Conservation (phyloP, 2,888 invertebrate species). For the Micropterix aruncella region DNA sequence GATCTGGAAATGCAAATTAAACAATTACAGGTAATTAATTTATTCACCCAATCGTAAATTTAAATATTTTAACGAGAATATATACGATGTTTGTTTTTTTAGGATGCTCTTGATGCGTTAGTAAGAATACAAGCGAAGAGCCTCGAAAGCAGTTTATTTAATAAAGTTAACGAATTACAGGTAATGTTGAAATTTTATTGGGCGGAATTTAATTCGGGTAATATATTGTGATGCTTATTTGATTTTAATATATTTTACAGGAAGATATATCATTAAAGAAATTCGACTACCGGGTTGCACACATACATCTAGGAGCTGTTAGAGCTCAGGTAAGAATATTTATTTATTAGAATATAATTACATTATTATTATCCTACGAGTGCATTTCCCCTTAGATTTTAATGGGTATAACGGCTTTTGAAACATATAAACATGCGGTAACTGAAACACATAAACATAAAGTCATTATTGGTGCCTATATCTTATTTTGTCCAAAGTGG, state of each 20-base stretch:
- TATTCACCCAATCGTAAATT: not conserved
- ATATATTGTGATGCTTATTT: not conserved
- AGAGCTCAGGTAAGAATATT: slow-evolving; percentile 87
- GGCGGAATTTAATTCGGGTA: too few species aligned
- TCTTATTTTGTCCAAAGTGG: too few species aligned
- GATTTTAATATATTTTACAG: slow-evolving; percentile 26
- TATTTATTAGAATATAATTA: too few species aligned
- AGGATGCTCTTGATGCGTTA: slow-evolving; percentile 75
- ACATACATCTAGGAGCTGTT: slow-evolving; percentile 80
- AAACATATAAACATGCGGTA: too few species aligned
- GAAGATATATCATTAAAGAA: slow-evolving; percentile 91
- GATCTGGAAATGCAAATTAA: slow-evolving; percentile 79
- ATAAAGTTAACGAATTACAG: slow-evolving; percentile 83
- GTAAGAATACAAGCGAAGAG: slow-evolving; percentile 64
- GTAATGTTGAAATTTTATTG: too few species aligned
- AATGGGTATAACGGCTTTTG: too few species aligned
- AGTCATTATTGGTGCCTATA: too few species aligned
- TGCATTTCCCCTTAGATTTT: too few species aligned
- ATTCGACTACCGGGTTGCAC: slow-evolving; percentile 84
- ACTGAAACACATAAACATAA: too few species aligned
- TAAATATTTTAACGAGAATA: not conserved
- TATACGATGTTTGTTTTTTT: slow-evolving; percentile 17
- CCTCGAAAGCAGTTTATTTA: slow-evolving; percentile 71
- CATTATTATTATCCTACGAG: too few species aligned
- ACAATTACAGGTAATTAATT: slow-evolving; percentile 47